Evolutionary conservation across 2,113 vertebrate genomes (phyloP), one percentile per base, ranked within the genome.

Genomic region (Vanacampus margaritifer): DNA sequence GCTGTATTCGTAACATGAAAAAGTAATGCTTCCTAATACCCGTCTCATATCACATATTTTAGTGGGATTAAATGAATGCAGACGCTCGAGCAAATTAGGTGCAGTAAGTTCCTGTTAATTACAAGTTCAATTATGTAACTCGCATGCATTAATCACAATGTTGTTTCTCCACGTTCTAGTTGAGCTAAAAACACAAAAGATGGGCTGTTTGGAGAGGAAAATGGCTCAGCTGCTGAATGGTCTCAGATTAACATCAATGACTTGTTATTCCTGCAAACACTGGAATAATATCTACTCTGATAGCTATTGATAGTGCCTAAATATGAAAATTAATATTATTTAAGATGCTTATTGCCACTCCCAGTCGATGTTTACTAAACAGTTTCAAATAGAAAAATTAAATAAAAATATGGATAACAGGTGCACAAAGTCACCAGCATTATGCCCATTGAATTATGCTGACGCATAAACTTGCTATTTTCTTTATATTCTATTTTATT

Each of bases 71-170:
- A 90, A 90, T 91, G 88, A 90, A 88, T 83, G 87, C 82, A 78
- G 83, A 73, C 87, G 88, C 81, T 75, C 70, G 71, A 74, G 70
- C 86, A 61, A 88, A 90, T 90, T 87, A 86, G 77, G 78, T 66
- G 74, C 72, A 76, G 80, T 75, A 79, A 82, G 74, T 79, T 81
- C 73, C 74, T 79, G 71, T 86, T 91, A 89, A 89, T 90, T 91
- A 83, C 81, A 86, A 86, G 80, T 84, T 84, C 80, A 84, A 82
- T 88, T 89, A 90, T 92, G 86, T 89, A 87, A 82, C 90, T 89
- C 87, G 86, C 79, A 85, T 87, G 88, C 86, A 90, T 91, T 88
- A 89, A 90, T 90, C 88, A 91, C 81, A 85, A 88, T 89, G 81
- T 84, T 88, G 80, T 89, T 87, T 88, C 83, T 86, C 68, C 65